Percentiles rank a stretch among this genome's conserved stretches.
phyloP scores from a whole-genome alignment of 2,797 vertebrate species.

The Labroides dimidiatus region DNA sequence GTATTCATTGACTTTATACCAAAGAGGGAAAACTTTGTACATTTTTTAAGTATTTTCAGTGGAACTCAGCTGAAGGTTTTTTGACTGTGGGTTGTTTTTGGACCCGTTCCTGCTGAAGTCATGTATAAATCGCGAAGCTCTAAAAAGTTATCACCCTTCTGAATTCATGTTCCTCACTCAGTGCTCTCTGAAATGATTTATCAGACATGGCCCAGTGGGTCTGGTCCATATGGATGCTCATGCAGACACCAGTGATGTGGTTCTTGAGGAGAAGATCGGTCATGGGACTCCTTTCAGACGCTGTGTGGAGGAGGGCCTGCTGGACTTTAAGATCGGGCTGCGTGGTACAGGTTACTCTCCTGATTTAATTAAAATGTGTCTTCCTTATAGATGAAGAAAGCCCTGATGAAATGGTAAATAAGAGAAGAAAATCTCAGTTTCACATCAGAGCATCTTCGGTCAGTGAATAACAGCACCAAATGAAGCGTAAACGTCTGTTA shows the following conservation, averaged over 20 bases:
- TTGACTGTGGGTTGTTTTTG: neutral
- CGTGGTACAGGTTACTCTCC: conserved; percentile 86
- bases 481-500: too few relatives aligned
- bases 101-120: neutral
- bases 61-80: neutral
- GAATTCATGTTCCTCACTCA: too few relatives aligned
- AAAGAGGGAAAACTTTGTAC: too few relatives aligned
- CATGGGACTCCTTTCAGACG: conserved; percentile 92
- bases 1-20: too few relatives aligned
- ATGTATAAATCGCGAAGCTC: too few relatives aligned
- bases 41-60: too few relatives aligned
- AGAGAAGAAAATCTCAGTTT: neutral
- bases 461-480: too few relatives aligned
- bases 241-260: conserved; percentile 84
- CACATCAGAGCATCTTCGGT: too few relatives aligned
- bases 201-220: conserved; percentile 90
- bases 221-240: conserved; percentile 95
- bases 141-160: too few relatives aligned
- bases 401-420: too few relatives aligned
- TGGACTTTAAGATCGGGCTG: conserved; percentile 92
- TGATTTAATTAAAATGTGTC: too few relatives aligned
- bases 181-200: neutral
- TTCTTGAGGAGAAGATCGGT: conserved; percentile 90
- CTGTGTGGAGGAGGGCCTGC: conserved; percentile 90
- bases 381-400: too few relatives aligned